A percentile compares a stretch with the other conserved stretches of the same genome.
Conservation (phyloP, 1,140 invertebrate species). For the Globodera rostochiensis region DNA sequence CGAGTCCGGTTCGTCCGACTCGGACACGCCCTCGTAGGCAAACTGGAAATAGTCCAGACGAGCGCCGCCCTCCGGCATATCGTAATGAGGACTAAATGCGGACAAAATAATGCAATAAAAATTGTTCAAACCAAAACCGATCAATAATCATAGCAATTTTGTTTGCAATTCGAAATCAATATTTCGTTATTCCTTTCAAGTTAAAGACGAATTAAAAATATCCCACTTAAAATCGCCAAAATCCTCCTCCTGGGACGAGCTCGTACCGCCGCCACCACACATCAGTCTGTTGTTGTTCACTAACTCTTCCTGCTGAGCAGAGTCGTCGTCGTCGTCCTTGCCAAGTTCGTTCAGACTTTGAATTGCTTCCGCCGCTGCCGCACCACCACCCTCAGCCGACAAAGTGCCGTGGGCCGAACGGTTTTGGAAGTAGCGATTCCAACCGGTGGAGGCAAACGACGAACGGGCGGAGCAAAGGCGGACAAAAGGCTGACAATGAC, state of each 20-base stretch:
- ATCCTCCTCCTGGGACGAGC: slow-evolving; percentile 9
- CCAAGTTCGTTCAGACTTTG: slow-evolving; percentile 44
- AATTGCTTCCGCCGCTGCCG: slow-evolving; percentile 6
- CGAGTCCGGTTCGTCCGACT: slow-evolving; percentile 46
- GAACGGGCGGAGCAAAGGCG: slow-evolving; percentile 52
- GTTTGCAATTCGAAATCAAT: too few species aligned
- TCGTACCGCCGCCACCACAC: not conserved
- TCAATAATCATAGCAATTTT: not conserved
- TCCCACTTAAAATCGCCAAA: slow-evolving; percentile 26
- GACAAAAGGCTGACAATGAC: slow-evolving; percentile 43
- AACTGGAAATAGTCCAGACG: slow-evolving; percentile 48
- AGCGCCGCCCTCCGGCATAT: slow-evolving; percentile 20
- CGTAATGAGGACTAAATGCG: slow-evolving; percentile 42
- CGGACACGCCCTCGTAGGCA: slow-evolving; percentile 47
- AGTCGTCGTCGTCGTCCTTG: slow-evolving; percentile 34
- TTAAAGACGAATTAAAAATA: slow-evolving; percentile 20
- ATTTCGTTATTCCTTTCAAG: too few species aligned
- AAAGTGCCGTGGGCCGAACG: slow-evolving; percentile 51
- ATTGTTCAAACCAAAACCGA: slow-evolving; percentile 1
- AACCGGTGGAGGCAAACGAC: slow-evolving; percentile 50
- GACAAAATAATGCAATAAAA: slow-evolving; percentile 1
- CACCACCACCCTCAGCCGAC: slow-evolving; percentile 17
- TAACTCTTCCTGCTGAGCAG: slow-evolving; percentile 15
- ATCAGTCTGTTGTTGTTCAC: not conserved
- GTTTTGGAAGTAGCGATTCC: slow-evolving; percentile 53